A percentile compares a stretch with the other conserved stretches of the same genome.
Evolutionary conservation across 1,140 invertebrate species (phyloP).

Genomic region (Propsilocerus akamusi): DNA sequence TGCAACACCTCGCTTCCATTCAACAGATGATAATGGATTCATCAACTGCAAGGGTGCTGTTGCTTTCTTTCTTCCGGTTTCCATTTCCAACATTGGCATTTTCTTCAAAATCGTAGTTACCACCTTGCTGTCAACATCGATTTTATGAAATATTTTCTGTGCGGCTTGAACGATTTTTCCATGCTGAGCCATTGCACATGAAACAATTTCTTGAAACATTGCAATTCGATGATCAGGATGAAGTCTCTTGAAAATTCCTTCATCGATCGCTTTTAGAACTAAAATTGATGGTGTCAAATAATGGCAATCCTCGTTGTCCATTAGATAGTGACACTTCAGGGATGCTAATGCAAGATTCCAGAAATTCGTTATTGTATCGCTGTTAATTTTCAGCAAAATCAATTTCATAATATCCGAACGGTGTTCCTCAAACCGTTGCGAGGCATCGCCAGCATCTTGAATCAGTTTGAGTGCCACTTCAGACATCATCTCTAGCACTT

Average conservation of each 20-base stretch:
- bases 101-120: slow-evolving; percentile 35
- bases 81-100: slow-evolving; percentile 30
- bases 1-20: slow-evolving; percentile 61
- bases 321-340: neutral
- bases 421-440: neutral
- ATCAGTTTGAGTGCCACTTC: neutral
- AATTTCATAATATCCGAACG: neutral
- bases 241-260: slow-evolving; percentile 29
- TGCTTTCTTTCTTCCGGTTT: slow-evolving; percentile 21
- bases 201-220: neutral
- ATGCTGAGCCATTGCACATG: neutral
- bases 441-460: neutral
- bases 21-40: slow-evolving; percentile 32
- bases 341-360: neutral
- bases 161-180: slow-evolving; percentile 25
- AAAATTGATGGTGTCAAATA: slow-evolving; percentile 9
- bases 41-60: slow-evolving; percentile 31
- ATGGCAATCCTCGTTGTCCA: slow-evolving; percentile 15
- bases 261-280: slow-evolving; percentile 32
- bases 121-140: slow-evolving; percentile 30
- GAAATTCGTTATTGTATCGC: neutral
- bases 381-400: neutral
- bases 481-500: slow-evolving; percentile 6
- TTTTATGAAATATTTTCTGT: slow-evolving; percentile 31
- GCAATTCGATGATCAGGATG: slow-evolving; percentile 13